Conservation (phyloP, 1,140 invertebrate genomes). For the Caenorhabditis tropicalis region DNA sequence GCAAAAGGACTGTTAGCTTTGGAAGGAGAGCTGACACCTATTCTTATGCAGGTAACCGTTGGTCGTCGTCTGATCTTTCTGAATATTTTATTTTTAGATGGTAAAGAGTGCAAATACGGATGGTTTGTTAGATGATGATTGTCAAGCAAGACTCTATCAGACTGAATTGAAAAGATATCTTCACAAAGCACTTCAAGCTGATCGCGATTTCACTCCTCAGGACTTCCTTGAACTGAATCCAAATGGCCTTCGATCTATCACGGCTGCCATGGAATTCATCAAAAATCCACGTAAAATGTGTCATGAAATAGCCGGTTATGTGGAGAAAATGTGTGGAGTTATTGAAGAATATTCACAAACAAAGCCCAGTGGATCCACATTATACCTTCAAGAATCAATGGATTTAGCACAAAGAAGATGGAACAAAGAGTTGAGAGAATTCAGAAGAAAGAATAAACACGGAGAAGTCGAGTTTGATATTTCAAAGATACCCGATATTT, state of each 20-base stretch:
- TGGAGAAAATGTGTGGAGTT: conserved; percentile 69
- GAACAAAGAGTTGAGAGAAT: conserved; percentile 99
- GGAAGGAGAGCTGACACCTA: conserved; percentile 97
- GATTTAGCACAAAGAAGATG: conserved; percentile 95
- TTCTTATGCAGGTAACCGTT: conserved; percentile 80
- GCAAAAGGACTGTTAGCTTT: conserved; percentile 93
- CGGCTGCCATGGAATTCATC: conserved; percentile 89
- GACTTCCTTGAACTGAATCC: conserved; percentile 89
- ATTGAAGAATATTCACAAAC: conserved; percentile 67
- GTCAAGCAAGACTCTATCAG: conserved; percentile 77
- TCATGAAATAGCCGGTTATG: conserved; percentile 74
- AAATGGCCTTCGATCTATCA: conserved; percentile 82
- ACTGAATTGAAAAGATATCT: conserved; percentile 89
- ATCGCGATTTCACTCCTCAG: conserved; percentile 85
- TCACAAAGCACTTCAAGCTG: conserved; percentile 78
- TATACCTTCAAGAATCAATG: conserved; percentile 99
- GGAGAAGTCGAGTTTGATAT: conserved; percentile 85
- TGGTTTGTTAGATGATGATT: conserved; percentile 94
- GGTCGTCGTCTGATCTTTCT: neutral
- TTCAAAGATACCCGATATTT: conserved; percentile 98
- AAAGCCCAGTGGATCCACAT: conserved; percentile 72
- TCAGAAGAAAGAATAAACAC: conserved; percentile 81
- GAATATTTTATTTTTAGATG: conserved; percentile 92
- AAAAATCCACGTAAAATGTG: conserved; percentile 95
- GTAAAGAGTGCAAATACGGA: conserved; percentile 99